These are phyloP conservation scores for Oreochromis spilurus DNA, from an alignment of 2,113 vertebrate species.

Conservation along the genomic window DNA sequence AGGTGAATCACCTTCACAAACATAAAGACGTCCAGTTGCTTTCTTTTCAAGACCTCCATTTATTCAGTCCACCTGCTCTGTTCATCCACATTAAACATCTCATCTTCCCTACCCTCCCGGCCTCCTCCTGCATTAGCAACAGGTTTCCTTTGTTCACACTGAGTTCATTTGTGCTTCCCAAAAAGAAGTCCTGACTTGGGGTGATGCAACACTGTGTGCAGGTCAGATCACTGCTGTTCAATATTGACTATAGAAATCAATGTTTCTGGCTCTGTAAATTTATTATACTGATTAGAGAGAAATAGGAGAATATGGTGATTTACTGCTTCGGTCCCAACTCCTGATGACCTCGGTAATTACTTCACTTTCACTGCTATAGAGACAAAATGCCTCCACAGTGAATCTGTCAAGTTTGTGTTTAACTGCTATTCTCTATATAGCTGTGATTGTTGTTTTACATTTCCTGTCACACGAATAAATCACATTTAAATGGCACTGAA, in stretches of 20 bases:
- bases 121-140: background rate
- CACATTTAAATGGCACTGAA: background rate
- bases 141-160: background rate
- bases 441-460: background rate
- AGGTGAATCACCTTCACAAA: background rate
- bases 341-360: background rate
- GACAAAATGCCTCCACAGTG: background rate
- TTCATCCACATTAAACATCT: background rate
- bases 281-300: background rate
- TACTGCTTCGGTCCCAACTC: background rate
- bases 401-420: background rate
- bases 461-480: conserved; percentile 2
- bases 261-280: background rate
- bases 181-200: background rate
- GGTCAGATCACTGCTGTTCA: conserved; percentile 4
- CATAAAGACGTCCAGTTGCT: background rate
- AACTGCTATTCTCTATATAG: background rate
- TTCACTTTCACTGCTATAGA: background rate
- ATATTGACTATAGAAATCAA: conserved; percentile 17
- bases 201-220: background rate
- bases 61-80: background rate
- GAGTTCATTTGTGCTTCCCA: background rate
- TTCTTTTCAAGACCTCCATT: background rate
- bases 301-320: background rate
- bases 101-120: background rate